Conservation (phyloP, 2,113 vertebrate species). For the Gnathonemus echidnorhynchus region DNA sequence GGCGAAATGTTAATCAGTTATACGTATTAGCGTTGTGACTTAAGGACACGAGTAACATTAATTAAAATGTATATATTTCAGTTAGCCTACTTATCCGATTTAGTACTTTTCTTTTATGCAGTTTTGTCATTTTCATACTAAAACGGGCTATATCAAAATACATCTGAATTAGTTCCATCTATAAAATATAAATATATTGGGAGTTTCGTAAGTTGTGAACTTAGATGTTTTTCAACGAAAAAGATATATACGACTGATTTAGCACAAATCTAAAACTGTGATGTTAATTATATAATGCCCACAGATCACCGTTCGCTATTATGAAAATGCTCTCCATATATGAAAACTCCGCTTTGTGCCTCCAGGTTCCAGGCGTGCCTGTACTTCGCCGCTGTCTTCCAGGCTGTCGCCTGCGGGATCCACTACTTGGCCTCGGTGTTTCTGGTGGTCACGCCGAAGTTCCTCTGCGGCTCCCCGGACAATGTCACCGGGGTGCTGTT, state of each 20-base stretch:
- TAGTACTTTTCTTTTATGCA: not conserved
- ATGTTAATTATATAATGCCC: not conserved
- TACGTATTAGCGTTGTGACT: not conserved
- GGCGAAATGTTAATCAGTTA: not conserved
- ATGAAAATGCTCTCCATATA: not conserved
- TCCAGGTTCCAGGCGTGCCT: conserved; percentile 80
- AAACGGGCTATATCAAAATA: not conserved
- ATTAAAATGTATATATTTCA: not conserved
- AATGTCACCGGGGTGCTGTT: conserved; percentile 70
- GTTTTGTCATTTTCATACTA: not conserved
- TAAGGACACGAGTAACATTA: not conserved
- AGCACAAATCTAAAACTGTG: not conserved
- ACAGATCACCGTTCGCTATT: not conserved
- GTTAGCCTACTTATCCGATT: not conserved
- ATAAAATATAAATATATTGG: not conserved
- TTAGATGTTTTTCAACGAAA: not conserved
- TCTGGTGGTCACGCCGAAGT: conserved; percentile 74
- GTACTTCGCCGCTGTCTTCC: conserved; percentile 82
- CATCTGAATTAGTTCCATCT: not conserved
- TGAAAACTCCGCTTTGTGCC: not conserved
- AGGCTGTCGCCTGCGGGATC: conserved; percentile 80
- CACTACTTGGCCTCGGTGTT: conserved; percentile 90
- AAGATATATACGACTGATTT: not conserved
- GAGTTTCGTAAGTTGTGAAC: not conserved
- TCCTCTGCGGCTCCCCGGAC: conserved; percentile 63